Evolutionary conservation across 92 coral and sea anemone species (phyloP), one percentile per base, ranked within the genome.

Genomic region (Paragorgia papillata): DNA sequence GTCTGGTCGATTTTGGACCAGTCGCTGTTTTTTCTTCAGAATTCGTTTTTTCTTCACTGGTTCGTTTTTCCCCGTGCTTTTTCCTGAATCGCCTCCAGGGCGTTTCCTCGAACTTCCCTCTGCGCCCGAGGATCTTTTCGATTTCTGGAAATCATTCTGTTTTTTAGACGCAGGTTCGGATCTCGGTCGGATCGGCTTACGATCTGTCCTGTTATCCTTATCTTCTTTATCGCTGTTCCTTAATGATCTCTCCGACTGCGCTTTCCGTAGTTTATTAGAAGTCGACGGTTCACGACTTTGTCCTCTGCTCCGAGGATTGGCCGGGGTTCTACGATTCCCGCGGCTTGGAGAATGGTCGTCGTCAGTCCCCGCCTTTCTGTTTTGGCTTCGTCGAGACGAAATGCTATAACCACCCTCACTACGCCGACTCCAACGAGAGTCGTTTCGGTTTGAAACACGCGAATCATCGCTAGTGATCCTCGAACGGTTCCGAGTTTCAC

Each of bases 331-430:
- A 22, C 57, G 46, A 75, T 19, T 59, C 15, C 57, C 51, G 21
- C 46, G 56, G 10, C 1, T 32, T 20, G 28, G 15, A 15, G 40
- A 2, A 43, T 51, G 83, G 43, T 53, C 57, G 18, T 39, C 62
- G 13, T 49, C 57, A 40, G 34, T 26, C 55, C 43, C 34, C 32
- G 46, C 68, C 30, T 40, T 20, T 35, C 59, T 63, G 35, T 54
- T 26, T 8, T 19, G 27, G 48, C 61, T 18, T 31, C 61, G 22
- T 46, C 32, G 33, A 21, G 68, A 24, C 53, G 77, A 65, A 12
- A 90, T 90, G 57, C 89, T 87, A 68, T 90, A 90, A 3, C 96
- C 96, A 25, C 82, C 92, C 7, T 51, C 84, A 37, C 92, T 88
- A 58, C 68, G 75, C 27, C 25, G 25, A 44, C 86, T 85, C 96